Conservation (phyloP, 2,797 vertebrate species). For the Phataginus tricuspis region DNA sequence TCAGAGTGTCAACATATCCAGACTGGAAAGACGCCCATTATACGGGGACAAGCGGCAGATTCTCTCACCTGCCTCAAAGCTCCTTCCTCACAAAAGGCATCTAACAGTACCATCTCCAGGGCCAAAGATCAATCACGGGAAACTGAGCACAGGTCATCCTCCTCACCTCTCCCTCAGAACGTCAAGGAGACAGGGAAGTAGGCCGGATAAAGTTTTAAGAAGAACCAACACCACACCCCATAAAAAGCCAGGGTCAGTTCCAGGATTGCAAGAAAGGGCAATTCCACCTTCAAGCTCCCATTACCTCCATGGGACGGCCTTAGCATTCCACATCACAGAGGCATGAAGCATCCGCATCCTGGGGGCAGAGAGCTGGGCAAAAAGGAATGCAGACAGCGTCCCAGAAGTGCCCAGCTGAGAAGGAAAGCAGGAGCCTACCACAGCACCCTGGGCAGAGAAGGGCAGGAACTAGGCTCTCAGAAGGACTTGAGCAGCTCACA, state of each 20-base stretch:
- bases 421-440: conserved; percentile 60
- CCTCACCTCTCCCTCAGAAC: not conserved
- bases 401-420: conserved; percentile 45
- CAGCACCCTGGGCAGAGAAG: conserved; percentile 51
- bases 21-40: not conserved
- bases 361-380: conserved; percentile 54
- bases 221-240: not conserved
- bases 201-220: conserved; percentile 14
- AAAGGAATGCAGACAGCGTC: conserved; percentile 77
- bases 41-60: not conserved
- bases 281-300: not conserved
- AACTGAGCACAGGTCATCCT: not conserved
- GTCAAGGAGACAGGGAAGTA: not conserved
- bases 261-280: conserved; percentile 1
- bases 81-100: conserved; percentile 25
- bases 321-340: conserved; percentile 17
- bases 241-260: not conserved
- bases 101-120: not conserved
- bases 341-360: conserved; percentile 34
- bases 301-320: not conserved
- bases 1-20: not conserved
- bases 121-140: not conserved
- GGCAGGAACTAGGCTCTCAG: not conserved
- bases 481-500: not conserved
- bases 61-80: conserved; percentile 5